These are phyloP conservation scores for Thalassarche chlororhynchos DNA, from an alignment of 2,113 vertebrate species.

Conservation along the genomic window DNA sequence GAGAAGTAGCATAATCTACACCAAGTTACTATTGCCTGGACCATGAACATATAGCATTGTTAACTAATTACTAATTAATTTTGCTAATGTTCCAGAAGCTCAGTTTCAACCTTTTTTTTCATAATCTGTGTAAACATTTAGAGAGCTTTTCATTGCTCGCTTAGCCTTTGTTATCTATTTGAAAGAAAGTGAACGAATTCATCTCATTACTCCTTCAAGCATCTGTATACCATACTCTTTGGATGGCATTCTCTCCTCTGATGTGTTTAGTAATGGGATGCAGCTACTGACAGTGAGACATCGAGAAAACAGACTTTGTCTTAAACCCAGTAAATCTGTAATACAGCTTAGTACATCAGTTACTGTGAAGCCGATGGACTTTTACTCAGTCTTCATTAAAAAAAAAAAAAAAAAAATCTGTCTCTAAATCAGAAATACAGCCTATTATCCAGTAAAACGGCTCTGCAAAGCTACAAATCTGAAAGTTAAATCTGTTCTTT, in stretches of 20 bases:
- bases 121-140: not conserved
- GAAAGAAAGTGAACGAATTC: not conserved
- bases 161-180: not conserved
- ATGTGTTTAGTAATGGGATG: not conserved
- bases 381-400: not conserved
- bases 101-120: not conserved
- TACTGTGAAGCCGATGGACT: not conserved
- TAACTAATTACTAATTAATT: not conserved
- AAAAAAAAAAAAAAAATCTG: not conserved
- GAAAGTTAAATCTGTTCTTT: not conserved
- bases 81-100: not conserved
- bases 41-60: accelerated
- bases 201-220: not conserved
- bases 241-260: not conserved
- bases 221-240: not conserved
- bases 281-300: not conserved
- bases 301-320: not conserved
- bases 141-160: not conserved
- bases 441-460: not conserved
- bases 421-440: not conserved
- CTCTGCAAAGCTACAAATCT: not conserved
- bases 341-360: not conserved
- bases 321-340: not conserved
- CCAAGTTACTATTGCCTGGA: not conserved
- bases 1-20: not conserved